Conservation (phyloP, 2,113 vertebrate species). For the Coturnix japonica region DNA sequence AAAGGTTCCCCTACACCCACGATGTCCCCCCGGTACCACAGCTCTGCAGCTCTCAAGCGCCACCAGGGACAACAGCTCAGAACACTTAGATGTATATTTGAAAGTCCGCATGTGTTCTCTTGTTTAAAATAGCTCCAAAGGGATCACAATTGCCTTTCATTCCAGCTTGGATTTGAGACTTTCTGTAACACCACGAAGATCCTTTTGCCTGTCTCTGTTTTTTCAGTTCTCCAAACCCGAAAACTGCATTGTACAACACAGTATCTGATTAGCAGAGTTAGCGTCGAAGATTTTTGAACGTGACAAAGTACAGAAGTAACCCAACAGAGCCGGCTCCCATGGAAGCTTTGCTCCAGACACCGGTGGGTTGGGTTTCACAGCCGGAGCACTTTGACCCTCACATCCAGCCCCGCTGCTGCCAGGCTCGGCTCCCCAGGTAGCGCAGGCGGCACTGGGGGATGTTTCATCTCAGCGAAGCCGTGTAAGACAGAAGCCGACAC, state of each 20-base stretch:
- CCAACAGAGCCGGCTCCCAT: neutral
- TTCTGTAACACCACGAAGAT: neutral
- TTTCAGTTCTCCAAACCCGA: neutral
- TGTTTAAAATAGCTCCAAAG: neutral
- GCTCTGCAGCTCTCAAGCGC: too few relatives aligned
- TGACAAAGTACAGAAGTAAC: neutral
- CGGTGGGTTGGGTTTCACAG: neutral
- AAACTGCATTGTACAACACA: neutral
- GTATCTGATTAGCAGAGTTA: neutral
- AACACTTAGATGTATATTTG: constrained; percentile 5
- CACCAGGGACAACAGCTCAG: neutral
- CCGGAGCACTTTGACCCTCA: rapidly evolving
- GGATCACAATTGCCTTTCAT: constrained; percentile 26
- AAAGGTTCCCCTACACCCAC: too few relatives aligned
- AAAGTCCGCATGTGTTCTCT: neutral
- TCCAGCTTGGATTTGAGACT: neutral
- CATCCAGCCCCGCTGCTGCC: neutral
- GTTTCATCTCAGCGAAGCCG: neutral
- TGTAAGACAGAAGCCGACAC: neutral
- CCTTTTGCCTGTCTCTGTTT: neutral
- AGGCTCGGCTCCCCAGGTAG: neutral
- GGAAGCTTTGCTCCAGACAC: neutral
- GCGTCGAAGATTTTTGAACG: neutral
- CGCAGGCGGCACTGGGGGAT: neutral
- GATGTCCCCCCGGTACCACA: too few relatives aligned